A percentile compares a stretch with the other conserved stretches of the same genome.
Evolutionary conservation across 1,140 invertebrate genomes (phyloP).

Genomic region (Aphaenogaster ashmeadi): DNA sequence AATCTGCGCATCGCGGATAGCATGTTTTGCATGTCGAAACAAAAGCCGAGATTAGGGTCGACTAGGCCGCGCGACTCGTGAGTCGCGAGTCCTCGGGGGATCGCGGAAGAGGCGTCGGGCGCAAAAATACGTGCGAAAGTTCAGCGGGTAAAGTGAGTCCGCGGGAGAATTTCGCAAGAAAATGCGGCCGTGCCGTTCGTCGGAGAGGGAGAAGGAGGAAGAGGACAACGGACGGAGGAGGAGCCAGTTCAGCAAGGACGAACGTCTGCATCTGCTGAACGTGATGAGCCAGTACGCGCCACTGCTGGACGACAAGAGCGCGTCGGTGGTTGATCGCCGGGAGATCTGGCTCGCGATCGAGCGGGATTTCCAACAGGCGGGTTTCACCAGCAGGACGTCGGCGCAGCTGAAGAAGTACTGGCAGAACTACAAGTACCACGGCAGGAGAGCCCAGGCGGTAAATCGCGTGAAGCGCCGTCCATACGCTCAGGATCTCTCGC

Average conservation of each 20-base stretch:
- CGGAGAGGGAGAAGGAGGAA: constrained; percentile 53
- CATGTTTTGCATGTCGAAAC: constrained; percentile 48
- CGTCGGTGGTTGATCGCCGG: constrained; percentile 73
- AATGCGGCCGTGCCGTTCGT: constrained; percentile 46
- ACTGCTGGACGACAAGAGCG: constrained; percentile 70
- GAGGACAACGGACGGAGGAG: constrained; percentile 45
- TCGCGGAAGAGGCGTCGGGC: neutral
- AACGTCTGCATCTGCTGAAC: constrained; percentile 67
- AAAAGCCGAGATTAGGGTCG: constrained; percentile 46
- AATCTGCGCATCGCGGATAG: constrained; percentile 55
- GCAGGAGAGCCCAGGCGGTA: constrained; percentile 63
- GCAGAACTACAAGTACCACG: constrained; percentile 78
- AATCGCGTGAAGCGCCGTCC: neutral
- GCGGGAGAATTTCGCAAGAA: neutral
- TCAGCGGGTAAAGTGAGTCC: neutral
- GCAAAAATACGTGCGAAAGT: constrained; percentile 11
- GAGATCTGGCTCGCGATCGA: constrained; percentile 75
- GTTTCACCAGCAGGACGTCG: constrained; percentile 69
- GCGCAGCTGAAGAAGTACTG: constrained; percentile 77
- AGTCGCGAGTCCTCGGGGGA: neutral
- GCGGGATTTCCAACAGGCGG: constrained; percentile 70
- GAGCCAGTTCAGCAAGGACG: constrained; percentile 75
- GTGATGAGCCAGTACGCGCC: constrained; percentile 72
- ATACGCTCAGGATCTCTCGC: neutral
- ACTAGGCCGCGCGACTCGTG: neutral